Percentiles rank a stretch among this genome's conserved stretches.
These are phyloP conservation scores for Polyommatus iphigenia DNA, from an alignment of 2,888 invertebrate genomes.

Conservation along the genomic window DNA sequence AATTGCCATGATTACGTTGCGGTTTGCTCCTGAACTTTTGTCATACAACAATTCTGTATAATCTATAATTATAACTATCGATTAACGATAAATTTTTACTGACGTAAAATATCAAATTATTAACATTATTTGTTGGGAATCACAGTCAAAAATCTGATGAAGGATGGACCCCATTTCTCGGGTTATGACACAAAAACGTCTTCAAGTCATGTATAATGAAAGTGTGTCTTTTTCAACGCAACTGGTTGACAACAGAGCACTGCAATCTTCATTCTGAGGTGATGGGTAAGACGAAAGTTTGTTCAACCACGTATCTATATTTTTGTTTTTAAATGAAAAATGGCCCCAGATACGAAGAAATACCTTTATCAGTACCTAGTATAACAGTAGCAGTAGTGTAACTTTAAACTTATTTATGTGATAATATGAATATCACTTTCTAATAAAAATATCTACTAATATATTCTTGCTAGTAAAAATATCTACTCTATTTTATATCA, in stretches of 20 bases:
- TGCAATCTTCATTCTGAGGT: conserved; percentile 52
- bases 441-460: too few relatives aligned
- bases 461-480: too few relatives aligned
- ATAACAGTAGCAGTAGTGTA: too few relatives aligned
- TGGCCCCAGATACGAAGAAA: background rate
- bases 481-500: background rate
- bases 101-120: too few relatives aligned
- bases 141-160: background rate
- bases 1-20: background rate
- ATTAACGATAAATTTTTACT: too few relatives aligned
- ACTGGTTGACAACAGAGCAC: conserved; percentile 52
- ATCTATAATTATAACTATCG: too few relatives aligned
- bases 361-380: background rate
- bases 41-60: background rate
- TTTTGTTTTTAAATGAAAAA: background rate
- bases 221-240: conserved; percentile 58
- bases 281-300: background rate
- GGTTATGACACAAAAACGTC: conserved; percentile 42
- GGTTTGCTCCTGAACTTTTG: background rate
- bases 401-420: too few relatives aligned
- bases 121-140: too few relatives aligned
- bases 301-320: conserved; percentile 19
- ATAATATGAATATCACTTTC: too few relatives aligned
- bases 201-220: conserved; percentile 49
- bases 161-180: conserved; percentile 21